Conservation (phyloP, 2,113 vertebrate species). For the Cricetomys ansorgei region DNA sequence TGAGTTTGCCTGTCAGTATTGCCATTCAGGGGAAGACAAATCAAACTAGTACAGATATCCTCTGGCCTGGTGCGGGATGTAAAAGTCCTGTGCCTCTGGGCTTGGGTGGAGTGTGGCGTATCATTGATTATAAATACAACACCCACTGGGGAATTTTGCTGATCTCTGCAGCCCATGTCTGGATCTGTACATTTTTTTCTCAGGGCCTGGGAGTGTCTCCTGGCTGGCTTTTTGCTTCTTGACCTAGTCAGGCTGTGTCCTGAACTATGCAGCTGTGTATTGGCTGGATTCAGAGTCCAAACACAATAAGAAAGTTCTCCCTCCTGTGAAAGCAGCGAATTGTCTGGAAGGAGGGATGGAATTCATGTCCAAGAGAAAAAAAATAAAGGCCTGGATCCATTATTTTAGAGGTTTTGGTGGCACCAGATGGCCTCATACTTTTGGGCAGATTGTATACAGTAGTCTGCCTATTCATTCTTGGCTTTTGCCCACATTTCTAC, state of each 20-base stretch:
- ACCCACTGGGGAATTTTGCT: neutral
- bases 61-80: neutral
- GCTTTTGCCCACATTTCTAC: neutral
- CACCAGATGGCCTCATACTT: neutral
- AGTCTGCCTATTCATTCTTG: neutral
- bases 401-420: neutral
- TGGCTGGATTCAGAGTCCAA: neutral
- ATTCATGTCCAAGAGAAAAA: neutral
- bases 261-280: neutral
- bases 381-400: neutral
- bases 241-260: neutral
- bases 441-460: neutral
- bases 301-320: neutral
- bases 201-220: neutral
- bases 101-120: neutral
- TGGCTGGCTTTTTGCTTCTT: neutral
- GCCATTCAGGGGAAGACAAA: neutral
- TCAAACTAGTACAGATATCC: neutral
- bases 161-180: neutral
- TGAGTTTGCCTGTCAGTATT: fast-evolving
- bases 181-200: neutral
- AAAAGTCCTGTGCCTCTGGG: neutral
- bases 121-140: neutral
- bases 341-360: neutral
- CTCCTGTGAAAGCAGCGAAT: neutral